Conservation (phyloP, 2,113 vertebrate species). For the Phoxinus phoxinus region DNA sequence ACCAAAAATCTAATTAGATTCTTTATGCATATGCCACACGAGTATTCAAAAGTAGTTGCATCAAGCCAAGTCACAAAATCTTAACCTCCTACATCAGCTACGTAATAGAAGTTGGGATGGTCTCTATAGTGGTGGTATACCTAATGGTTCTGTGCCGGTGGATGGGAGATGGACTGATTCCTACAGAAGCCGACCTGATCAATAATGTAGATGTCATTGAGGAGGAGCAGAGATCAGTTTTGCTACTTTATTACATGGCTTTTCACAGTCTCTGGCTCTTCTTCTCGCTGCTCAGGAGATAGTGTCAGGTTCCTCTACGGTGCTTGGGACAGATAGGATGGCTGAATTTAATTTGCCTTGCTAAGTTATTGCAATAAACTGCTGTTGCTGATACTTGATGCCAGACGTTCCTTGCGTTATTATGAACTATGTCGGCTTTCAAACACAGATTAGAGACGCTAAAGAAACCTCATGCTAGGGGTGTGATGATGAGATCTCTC, state of each 20-base stretch:
- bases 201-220: constrained; percentile 79
- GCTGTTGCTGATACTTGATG: constrained; percentile 69
- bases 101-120: background rate
- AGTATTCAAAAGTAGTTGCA: background rate
- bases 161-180: constrained; percentile 51
- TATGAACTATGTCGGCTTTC: constrained; percentile 48
- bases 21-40: background rate
- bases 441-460: constrained; percentile 45
- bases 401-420: constrained; percentile 61
- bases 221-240: constrained; percentile 64
- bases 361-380: constrained; percentile 74
- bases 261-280: constrained; percentile 29
- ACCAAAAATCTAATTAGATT: background rate
- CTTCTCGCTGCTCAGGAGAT: constrained; percentile 50
- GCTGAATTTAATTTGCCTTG: constrained; percentile 75
- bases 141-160: constrained; percentile 11
- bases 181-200: constrained; percentile 67
- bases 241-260: constrained; percentile 41
- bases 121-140: background rate
- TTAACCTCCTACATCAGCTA: background rate
- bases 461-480: constrained; percentile 22
- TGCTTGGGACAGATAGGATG: constrained; percentile 71
- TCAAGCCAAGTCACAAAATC: background rate
- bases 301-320: constrained; percentile 73
- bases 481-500: too few species aligned